Base-by-base conservation (phyloP, 2,888 invertebrate species). In the Drosophila falleni region DNA sequence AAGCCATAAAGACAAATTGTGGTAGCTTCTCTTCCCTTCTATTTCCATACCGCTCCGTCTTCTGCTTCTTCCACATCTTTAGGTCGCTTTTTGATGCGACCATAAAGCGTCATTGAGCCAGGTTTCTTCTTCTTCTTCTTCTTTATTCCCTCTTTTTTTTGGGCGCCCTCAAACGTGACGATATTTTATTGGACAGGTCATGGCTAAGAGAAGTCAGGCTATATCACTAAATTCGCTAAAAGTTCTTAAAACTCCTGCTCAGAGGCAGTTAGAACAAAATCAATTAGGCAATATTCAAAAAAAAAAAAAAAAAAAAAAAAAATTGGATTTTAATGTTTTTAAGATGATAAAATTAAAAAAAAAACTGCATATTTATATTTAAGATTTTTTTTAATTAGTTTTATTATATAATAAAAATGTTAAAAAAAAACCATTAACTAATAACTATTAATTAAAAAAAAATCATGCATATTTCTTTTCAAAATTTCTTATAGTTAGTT, bases 1-100 rank as follows among this genome's bases (percentile, higher is more conserved):
- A 64, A 44, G 70, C 65, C 81, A 78, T 84, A 70, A 87, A 87
- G 87, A 85, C 89, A 85, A 84, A 84, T 89, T 89, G 87, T 81
- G 69, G 85, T 64, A 63, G 80, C 73, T 82, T 71, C 71, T 66
- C 51, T 11, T 16, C 37, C 46, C 47, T 41, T 42, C 8, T 5
- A 29, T 33, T 39, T 37, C 35, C 35, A n/a, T n/a, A 16, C 41
- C 10, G 0, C 10, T 11, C 2, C 37, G 5, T 5, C 37, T 15
- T n/a, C 6, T n/a, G 1, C n/a, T 11, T 11, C 42, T 5, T 2
- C 11, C 42, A n/a, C 29, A 11, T 26, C 37, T 51, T 26, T 19
- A 46, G 23, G 31, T 33, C 47, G 42, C 78, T 31, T n/a, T 23
- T 41, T 41, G 39, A 26, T 16, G 56, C 54, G 11, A 47, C 58